Conservation (phyloP, 1,140 invertebrate species). For the Paracyclopina nana region DNA sequence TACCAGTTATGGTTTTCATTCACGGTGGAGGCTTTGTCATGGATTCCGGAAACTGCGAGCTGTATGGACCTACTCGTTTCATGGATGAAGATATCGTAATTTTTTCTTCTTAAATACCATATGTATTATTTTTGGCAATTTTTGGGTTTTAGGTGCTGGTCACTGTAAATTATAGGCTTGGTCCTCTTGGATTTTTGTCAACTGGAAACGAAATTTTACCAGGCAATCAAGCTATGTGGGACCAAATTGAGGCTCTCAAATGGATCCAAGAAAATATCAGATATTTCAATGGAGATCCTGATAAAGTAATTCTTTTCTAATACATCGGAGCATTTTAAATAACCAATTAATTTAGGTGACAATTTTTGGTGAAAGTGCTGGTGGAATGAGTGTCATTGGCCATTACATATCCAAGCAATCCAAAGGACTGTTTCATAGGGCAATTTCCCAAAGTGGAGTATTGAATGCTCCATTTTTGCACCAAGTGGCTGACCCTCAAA, state of each 20-base stretch:
- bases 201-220: conserved; percentile 22
- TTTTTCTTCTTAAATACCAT: no score
- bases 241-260: conserved; percentile 36
- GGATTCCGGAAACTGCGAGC: conserved; percentile 1
- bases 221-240: conserved; percentile 40
- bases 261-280: conserved; percentile 39
- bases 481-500: not conserved
- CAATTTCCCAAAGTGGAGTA: conserved; percentile 20
- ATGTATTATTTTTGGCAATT: no score
- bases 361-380: conserved; percentile 36
- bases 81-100: conserved; percentile 13
- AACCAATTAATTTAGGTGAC: no score
- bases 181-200: conserved; percentile 10
- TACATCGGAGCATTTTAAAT: no score
- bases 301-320: no score
- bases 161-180: conserved; percentile 18
- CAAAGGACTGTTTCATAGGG: conserved; percentile 21
- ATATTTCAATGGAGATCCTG: conserved; percentile 36
- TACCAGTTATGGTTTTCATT: conserved; percentile 23
- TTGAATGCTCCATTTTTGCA: not conserved
- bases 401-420: conserved; percentile 30
- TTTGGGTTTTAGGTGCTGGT: no score
- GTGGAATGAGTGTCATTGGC: conserved; percentile 31
- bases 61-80: conserved; percentile 2
- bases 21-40: conserved; percentile 22